These are phyloP conservation scores for Danio kyathit DNA, from an alignment of 2,797 vertebrate species.

Conservation along the genomic window DNA sequence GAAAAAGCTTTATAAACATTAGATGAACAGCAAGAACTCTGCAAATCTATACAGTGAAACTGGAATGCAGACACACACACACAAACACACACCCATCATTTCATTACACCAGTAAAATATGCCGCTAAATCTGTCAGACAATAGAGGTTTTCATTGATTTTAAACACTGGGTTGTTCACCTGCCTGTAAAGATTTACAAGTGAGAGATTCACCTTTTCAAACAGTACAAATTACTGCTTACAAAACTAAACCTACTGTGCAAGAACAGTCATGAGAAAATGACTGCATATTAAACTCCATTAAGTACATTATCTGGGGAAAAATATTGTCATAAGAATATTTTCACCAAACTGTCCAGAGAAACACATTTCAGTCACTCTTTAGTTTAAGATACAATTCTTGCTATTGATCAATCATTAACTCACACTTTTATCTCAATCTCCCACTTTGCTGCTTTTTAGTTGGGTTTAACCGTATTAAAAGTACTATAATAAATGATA, in stretches of 20 bases:
- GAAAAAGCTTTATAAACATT: no score
- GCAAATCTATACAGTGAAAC: not conserved
- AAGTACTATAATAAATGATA: no score
- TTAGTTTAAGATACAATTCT: no score
- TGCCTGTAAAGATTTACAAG: not conserved
- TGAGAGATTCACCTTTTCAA: not conserved
- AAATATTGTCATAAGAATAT: no score
- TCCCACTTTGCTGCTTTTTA: no score
- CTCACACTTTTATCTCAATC: no score
- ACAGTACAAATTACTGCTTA: not conserved
- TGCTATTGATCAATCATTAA: no score
- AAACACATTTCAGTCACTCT: not conserved
- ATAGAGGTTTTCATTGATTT: not conserved
- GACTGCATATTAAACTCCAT: not conserved
- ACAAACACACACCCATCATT: not conserved
- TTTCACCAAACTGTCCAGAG: not conserved
- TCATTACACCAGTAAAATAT: slow-evolving; percentile 13
- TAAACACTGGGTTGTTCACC: not conserved
- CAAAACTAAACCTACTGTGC: not conserved
- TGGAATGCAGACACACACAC: slow-evolving; percentile 22
- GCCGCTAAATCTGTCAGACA: not conserved
- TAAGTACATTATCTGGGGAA: not conserved
- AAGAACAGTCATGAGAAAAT: not conserved
- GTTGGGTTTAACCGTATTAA: no score
- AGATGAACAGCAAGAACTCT: no score